These are phyloP conservation scores for Hapalemur alaotrensis DNA, from an alignment of 2,797 vertebrate species.

Conservation along the genomic window DNA sequence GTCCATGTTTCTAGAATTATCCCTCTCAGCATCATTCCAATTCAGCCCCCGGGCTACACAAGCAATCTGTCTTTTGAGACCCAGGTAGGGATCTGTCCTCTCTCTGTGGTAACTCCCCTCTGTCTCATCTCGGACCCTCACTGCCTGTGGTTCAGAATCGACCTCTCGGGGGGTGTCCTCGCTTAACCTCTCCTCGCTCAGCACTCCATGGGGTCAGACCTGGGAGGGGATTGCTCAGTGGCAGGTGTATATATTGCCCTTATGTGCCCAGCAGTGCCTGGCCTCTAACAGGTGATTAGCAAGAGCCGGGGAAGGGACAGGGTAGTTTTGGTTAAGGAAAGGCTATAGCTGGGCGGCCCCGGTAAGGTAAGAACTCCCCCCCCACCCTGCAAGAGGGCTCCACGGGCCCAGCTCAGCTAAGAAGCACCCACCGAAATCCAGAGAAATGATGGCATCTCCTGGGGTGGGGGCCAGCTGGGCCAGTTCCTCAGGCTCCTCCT, in stretches of 20 bases:
- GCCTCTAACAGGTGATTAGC: neutral
- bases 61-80: neutral
- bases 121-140: neutral
- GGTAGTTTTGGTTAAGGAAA: neutral
- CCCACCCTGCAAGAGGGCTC: neutral
- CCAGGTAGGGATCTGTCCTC: neutral
- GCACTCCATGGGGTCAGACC: neutral
- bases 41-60: neutral
- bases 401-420: neutral
- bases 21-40: neutral
- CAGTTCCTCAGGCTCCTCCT: constrained; percentile 97
- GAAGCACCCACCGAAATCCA: constrained; percentile 92
- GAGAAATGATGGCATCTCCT: constrained; percentile 93
- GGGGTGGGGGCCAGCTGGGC: constrained; percentile 95
- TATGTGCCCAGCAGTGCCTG: neutral
- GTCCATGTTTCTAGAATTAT: neutral
- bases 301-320: neutral
- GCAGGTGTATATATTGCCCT: rapidly evolving
- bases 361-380: neutral
- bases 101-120: neutral
- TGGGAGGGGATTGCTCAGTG: neutral
- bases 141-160: neutral
- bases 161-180: neutral
- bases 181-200: rapidly evolving
- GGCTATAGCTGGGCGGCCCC: neutral